These are phyloP conservation scores for Calosoma granatense DNA, from an alignment of 1,140 invertebrate species.

Conservation along the genomic window DNA sequence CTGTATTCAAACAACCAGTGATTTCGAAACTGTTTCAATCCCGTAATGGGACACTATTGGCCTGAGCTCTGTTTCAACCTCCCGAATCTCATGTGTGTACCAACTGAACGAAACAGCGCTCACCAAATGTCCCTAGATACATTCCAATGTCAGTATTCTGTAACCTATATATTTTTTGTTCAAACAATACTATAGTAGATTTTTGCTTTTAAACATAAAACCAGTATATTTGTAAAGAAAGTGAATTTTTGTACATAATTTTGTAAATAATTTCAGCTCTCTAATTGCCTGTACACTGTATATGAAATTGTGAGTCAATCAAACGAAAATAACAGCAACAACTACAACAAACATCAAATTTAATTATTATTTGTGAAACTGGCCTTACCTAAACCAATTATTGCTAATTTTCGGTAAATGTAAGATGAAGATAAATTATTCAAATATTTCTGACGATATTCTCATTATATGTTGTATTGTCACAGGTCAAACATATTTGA, in stretches of 20 bases:
- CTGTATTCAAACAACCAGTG: too few species aligned
- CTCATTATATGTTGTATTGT: not conserved
- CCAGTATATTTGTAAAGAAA: not conserved
- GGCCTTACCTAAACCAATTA: not conserved
- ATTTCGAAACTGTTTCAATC: too few species aligned
- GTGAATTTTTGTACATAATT: conserved; percentile 3
- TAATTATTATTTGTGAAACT: not conserved
- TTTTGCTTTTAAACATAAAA: not conserved
- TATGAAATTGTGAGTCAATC: not conserved
- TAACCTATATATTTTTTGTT: not conserved
- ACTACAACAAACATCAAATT: not conserved
- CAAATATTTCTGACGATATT: too few species aligned
- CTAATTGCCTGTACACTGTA: not conserved
- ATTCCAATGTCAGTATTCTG: conserved; percentile 3
- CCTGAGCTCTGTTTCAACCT: too few species aligned
- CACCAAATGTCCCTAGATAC: not conserved
- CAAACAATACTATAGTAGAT: not conserved
- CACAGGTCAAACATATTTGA: not conserved
- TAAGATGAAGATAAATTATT: not conserved
- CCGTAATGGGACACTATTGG: too few species aligned
- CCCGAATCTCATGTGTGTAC: too few species aligned
- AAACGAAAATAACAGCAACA: not conserved
- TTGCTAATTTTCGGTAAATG: too few species aligned
- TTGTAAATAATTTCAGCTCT: not conserved
- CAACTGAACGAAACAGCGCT: too few species aligned